Evolutionary conservation across 2,888 invertebrate species (phyloP).

Genomic region (Platynereis dumerilii): DNA sequence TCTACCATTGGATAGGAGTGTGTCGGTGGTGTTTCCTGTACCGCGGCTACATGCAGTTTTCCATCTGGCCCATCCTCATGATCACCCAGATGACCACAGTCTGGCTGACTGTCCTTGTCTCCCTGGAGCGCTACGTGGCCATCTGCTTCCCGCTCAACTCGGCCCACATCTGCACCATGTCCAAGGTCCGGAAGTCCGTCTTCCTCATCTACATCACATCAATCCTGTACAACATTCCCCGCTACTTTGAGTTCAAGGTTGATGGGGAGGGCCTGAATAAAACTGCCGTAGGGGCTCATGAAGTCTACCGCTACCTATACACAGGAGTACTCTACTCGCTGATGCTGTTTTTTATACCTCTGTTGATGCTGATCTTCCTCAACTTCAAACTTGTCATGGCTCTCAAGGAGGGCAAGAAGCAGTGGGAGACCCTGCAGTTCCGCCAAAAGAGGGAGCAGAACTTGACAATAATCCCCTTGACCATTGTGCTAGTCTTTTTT

Average conservation of each 20-base stretch:
- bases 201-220: constrained; percentile 30
- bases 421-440: constrained; percentile 40
- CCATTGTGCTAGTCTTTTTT: constrained; percentile 44
- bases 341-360: constrained; percentile 40
- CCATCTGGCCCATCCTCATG: constrained; percentile 42
- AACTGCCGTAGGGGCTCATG: constrained; percentile 34
- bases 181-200: constrained; percentile 35
- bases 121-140: constrained; percentile 44
- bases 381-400: constrained; percentile 40
- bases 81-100: constrained; percentile 44
- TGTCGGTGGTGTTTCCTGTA: constrained; percentile 20
- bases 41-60: constrained; percentile 39
- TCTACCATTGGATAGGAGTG: constrained; percentile 26
- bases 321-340: constrained; percentile 39
- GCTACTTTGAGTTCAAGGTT: constrained; percentile 39
- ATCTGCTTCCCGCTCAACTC: constrained; percentile 42
- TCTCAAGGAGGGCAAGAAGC: constrained; percentile 35
- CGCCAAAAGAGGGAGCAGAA: constrained; percentile 41
- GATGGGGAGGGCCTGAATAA: constrained; percentile 17
- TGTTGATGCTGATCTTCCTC: constrained; percentile 37
- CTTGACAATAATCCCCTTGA: constrained; percentile 42
- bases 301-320: constrained; percentile 40
- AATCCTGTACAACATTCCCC: constrained; percentile 42
- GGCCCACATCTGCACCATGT: constrained; percentile 35
- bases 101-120: constrained; percentile 45